Base-by-base conservation (phyloP, 92 coral and sea anemone species). In the Nematostella vectensis region DNA sequence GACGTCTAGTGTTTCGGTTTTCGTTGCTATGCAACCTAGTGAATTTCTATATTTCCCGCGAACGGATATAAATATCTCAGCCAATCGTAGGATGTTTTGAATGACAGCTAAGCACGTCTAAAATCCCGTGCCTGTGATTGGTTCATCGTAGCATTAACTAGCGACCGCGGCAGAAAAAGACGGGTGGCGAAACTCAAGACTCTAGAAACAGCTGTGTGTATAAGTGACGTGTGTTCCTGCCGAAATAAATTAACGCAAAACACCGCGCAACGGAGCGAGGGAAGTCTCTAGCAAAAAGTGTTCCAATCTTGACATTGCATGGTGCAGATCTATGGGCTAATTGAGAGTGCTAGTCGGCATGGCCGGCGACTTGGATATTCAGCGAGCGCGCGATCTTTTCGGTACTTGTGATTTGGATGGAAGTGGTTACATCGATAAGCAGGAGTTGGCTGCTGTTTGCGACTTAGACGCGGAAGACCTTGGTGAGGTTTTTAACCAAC, bases 401-500 rank as follows among this genome's bases (percentile, higher is more conserved):
- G 89, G 97, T 2, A 65, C 97, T 48, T 80, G 76, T 23, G 97
- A 89, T 63, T 81, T 89, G 70, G 94, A 89, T 48, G 94, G 94
- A 18, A 85, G 95, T 70, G 97, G 97, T 31, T 89, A 74, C 17
- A 89, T 89, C 36, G 97, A 89, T 70, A 53, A 82, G 39, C 77
- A 81, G 13, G 97, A 89, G 62, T 77, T 89, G 30, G 97, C 97
- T 27, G 97, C 97, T 53, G 97, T 89, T 33, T 89, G 97, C 67
- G 97, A 89, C 43, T 63, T 89, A 54, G 94, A 89, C 64, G 83
- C 88, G 12, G 78, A 74, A 10, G 95, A 85, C 54, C 77, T 89
- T 23, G 85, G 85, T 17, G 97, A 85, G 57, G 83, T 89, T 39
- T 89, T 89, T 56, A 69, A 81, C 48, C 85, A 59, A 57, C 91